Evolutionary conservation across 2,888 invertebrate genomes (phyloP).

Genomic region (Luperina testacea): DNA sequence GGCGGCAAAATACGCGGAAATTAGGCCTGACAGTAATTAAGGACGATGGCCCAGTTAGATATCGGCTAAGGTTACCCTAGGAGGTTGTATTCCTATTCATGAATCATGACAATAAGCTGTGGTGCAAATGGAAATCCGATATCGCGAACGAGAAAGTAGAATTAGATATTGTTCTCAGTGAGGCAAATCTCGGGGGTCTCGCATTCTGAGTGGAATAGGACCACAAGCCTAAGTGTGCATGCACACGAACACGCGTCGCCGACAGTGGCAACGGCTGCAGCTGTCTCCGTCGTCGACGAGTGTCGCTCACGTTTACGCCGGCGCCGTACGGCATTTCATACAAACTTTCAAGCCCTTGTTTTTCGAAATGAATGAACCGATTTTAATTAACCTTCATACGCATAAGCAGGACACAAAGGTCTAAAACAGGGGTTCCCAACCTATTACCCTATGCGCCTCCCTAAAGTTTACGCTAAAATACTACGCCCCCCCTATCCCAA

Average conservation of each 20-base stretch:
- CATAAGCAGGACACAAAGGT: too few species aligned
- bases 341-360: too few species aligned
- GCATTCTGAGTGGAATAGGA: neutral
- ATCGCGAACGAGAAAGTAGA: neutral
- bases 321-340: too few species aligned
- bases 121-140: neutral
- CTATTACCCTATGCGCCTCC: too few species aligned
- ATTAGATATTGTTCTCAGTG: neutral
- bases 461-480: too few species aligned
- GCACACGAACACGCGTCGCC: neutral
- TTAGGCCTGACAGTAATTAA: conserved; percentile 54
- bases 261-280: neutral
- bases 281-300: neutral
- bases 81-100: neutral
- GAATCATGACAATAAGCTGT: neutral
- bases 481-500: too few species aligned
- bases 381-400: too few species aligned
- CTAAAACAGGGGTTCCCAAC: too few species aligned
- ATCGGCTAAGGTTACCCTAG: neutral
- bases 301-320: neutral
- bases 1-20: conserved; percentile 51
- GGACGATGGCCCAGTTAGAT: conserved; percentile 40
- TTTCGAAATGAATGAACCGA: too few species aligned
- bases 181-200: neutral
- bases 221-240: too few species aligned